Evolutionary conservation across 1,140 invertebrate genomes (phyloP).

Genomic region (Panagrolaimus sp.): DNA sequence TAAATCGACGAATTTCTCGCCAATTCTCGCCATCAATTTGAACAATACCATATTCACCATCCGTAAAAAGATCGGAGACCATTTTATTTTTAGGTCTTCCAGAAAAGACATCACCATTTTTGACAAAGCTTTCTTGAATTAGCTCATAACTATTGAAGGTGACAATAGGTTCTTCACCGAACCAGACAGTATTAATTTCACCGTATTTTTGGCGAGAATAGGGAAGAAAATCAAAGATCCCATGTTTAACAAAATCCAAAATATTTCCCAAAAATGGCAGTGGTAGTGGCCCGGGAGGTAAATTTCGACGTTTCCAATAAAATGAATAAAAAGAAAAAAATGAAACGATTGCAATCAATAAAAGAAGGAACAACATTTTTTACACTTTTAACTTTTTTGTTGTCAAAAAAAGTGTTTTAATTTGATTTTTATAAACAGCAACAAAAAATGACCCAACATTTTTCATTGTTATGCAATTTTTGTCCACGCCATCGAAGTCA

Average conservation of each 20-base stretch:
- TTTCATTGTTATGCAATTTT: too few relatives aligned
- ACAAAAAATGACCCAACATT: too few relatives aligned
- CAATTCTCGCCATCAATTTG: slow-evolving; percentile 16
- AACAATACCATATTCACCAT: neutral
- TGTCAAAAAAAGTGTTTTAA: too few relatives aligned
- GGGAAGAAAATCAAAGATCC: neutral
- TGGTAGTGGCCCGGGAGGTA: neutral
- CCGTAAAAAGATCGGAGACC: neutral
- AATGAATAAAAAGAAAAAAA: neutral
- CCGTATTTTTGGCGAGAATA: neutral
- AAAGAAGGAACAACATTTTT: too few relatives aligned
- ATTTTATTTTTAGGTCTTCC: neutral
- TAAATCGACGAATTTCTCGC: slow-evolving; percentile 29
- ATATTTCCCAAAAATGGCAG: neutral
- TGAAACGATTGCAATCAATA: too few relatives aligned
- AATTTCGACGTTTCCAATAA: neutral
- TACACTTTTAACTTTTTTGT: too few relatives aligned
- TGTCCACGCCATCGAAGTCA: too few relatives aligned
- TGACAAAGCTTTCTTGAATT: neutral
- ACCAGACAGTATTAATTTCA: neutral
- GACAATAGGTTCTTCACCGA: neutral
- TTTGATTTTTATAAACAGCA: too few relatives aligned
- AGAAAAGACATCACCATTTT: neutral
- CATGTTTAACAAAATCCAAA: neutral
- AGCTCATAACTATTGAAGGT: neutral